Conservation (phyloP, 1,140 invertebrate species). For the Drosophila lowei region DNA sequence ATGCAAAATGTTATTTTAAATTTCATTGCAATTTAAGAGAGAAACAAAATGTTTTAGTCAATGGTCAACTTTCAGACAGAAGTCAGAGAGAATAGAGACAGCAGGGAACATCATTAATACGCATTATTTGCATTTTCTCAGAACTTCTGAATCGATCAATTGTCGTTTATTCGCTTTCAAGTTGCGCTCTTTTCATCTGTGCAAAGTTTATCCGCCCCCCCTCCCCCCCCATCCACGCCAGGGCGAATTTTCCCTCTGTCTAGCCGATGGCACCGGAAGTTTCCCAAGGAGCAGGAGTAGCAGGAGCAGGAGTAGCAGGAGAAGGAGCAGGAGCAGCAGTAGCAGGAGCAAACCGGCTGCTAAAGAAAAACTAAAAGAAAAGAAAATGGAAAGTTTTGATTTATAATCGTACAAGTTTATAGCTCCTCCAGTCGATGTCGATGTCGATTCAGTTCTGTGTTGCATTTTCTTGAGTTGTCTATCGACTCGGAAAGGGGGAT, state of each 20-base stretch:
- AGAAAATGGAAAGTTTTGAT: slow-evolving; percentile 75
- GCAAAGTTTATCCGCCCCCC: slow-evolving; percentile 45
- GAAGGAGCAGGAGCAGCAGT: slow-evolving; percentile 19
- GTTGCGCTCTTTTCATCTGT: slow-evolving; percentile 23
- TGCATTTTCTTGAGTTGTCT: slow-evolving; percentile 24
- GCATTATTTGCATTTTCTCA: slow-evolving; percentile 47
- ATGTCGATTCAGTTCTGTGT: slow-evolving; percentile 18
- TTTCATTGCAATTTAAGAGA: slow-evolving; percentile 20
- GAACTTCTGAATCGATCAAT: slow-evolving; percentile 68
- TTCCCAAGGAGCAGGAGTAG: slow-evolving; percentile 29
- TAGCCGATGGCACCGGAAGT: slow-evolving; percentile 60
- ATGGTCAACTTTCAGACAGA: slow-evolving; percentile 27
- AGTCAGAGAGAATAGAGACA: slow-evolving; percentile 15
- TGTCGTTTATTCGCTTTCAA: slow-evolving; percentile 60
- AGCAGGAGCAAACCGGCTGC: slow-evolving; percentile 17
- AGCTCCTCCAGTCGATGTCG: slow-evolving; percentile 37
- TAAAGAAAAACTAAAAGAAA: slow-evolving; percentile 31
- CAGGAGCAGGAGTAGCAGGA: slow-evolving; percentile 18
- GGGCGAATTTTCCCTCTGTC: slow-evolving; percentile 38
- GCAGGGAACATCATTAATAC: slow-evolving; percentile 53
- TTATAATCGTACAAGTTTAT: slow-evolving; percentile 69
- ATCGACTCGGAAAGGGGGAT: slow-evolving; percentile 12
- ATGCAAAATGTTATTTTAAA: slow-evolving; percentile 14
- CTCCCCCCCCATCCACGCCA: background rate
- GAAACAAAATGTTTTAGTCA: background rate